Evolutionary conservation across 2,113 vertebrate species (phyloP).

Genomic region (human): GRCh38 chr9:88258001-88258500

Average conservation of each 20-base stretch:
- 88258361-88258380: neutral
- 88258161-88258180: neutral
- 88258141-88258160: constrained; percentile 31
- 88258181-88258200: neutral
- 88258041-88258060: neutral
- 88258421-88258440: neutral
- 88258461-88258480: constrained; percentile 22
- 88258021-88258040: neutral
- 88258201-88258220: constrained; percentile 16
- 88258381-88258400: constrained; percentile 48
- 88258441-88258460: neutral
- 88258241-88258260: neutral
- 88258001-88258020: neutral
- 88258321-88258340: neutral
- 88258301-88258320: neutral
- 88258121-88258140: neutral
- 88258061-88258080: neutral
- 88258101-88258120: neutral
- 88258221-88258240: neutral
- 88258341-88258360: neutral
- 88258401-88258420: neutral
- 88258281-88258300: constrained; percentile 17
- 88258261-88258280: neutral
- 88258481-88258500: neutral
- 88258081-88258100: neutral